Percentiles rank a stretch among this genome's conserved stretches.
These are phyloP conservation scores for Rhizoglyphus robini DNA, from an alignment of 1,140 invertebrate genomes.

Conservation along the genomic window DNA sequence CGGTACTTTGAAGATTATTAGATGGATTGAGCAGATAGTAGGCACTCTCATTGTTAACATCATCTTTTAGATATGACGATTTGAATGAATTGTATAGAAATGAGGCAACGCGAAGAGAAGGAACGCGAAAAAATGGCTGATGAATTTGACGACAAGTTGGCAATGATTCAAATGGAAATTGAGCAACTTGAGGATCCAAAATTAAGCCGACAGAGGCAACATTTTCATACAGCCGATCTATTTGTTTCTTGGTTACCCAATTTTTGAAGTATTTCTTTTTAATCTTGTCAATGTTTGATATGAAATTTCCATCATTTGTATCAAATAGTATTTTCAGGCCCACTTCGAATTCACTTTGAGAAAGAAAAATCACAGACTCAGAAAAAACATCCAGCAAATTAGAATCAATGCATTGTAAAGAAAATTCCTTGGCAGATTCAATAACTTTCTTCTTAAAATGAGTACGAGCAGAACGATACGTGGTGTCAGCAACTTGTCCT, in stretches of 20 bases:
- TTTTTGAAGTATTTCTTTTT: conserved; percentile 2
- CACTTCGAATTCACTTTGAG: neutral
- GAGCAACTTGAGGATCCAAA: conserved; percentile 6
- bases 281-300: neutral
- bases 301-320: neutral
- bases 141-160: neutral
- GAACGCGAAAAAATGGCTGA: conserved; percentile 48
- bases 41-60: conserved; percentile 35
- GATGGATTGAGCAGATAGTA: conserved; percentile 52
- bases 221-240: neutral
- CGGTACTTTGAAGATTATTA: conserved; percentile 50
- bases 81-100: conserved; percentile 40
- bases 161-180: conserved; percentile 24
- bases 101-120: conserved; percentile 53
- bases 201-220: conserved; percentile 21
- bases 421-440: neutral
- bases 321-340: conserved; percentile 7
- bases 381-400: conserved; percentile 9
- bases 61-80: neutral
- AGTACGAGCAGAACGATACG: conserved; percentile 29
- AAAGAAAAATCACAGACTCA: conserved; percentile 15
- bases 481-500: conserved; percentile 39
- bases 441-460: neutral
- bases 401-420: neutral
- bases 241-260: neutral